A percentile compares a stretch with the other conserved stretches of the same genome.
phyloP scores from a whole-genome alignment of 2,797 vertebrate genomes.

The Vipera latastei region DNA sequence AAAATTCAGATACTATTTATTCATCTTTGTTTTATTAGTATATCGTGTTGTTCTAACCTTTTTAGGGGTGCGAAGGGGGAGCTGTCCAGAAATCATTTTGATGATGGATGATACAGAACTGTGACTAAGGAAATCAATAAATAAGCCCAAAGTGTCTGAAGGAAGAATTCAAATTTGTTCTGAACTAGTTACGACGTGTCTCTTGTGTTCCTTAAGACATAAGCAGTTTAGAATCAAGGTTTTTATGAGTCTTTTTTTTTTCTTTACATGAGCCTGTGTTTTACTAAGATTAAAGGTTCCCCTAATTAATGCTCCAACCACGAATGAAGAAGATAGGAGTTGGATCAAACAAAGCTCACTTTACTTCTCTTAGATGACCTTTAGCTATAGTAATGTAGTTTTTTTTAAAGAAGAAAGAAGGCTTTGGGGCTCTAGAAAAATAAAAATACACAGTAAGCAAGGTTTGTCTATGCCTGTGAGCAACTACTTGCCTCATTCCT shows the following conservation, averaged over 20 bases:
- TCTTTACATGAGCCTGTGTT: no score
- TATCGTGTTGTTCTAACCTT: background rate
- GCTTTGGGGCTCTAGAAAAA: background rate
- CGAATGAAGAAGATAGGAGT: background rate
- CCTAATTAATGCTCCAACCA: background rate
- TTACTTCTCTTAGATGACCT: background rate
- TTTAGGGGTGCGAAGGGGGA: background rate
- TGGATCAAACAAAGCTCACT: background rate
- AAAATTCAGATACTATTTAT: background rate
- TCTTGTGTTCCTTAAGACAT: background rate
- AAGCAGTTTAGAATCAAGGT: background rate
- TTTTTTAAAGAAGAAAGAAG: background rate
- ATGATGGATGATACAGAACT: background rate
- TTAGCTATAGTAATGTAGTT: background rate
- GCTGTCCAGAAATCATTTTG: background rate
- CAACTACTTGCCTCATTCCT: no score
- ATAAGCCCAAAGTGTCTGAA: background rate
- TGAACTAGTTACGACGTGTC: background rate
- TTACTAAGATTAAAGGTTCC: background rate
- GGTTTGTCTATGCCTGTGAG: no score
- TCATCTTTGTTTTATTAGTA: background rate
- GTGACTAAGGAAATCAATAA: background rate
- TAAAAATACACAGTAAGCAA: no score
- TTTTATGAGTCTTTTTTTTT: no score
- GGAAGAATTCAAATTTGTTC: background rate